Evolutionary conservation across 2,113 vertebrate genomes (phyloP), one percentile per base, ranked within the genome.

Genomic region (Philantomba maxwellii): DNA sequence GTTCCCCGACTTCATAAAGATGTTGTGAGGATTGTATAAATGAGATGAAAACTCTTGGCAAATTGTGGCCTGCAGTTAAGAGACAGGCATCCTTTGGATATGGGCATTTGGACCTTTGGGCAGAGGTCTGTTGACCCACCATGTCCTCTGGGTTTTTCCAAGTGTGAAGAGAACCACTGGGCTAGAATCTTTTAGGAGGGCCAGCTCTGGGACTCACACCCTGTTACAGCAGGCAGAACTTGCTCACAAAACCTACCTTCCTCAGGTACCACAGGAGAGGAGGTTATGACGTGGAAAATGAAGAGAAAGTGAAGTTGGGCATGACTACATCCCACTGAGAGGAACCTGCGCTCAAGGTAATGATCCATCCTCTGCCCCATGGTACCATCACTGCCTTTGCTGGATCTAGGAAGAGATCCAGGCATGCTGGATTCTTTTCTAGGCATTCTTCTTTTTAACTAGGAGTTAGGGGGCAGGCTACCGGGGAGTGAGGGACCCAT

Each of bases 271-370:
- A 99, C 96, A 99, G 99, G 97, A 99, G 99, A 97, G 99, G 99
- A 97, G 99, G 99, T 57, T 99, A 99, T 93, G 99, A 99, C 73
- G 99, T 99, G 95, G 99, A 99, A 98, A 99, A 98, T 64, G 99
- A 99, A 98, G 99, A 99, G 98, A 99, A 99, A 98, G 99, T 99
- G 96, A 99, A 99, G 98, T 98, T 99, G 98, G 99, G 99, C 97
- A 98, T 99, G 98, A 98, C 99, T 77, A 98, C 99, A 97, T 99
- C 98, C 98, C 99, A 99, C 98, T 99, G 99, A 99, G 96, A 97
- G 96, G 99, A 83, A 98, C 28, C 3, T 51, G 94, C 96, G 95
- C 96, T 94, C 53, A 0, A 98, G 99, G 98, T 99, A 98, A 98
- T 81, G 43, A 33, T 82, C 73, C 47, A 39, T 36, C 39, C 39